Evolutionary conservation across 2,797 vertebrate genomes (phyloP).

Genomic region (Acanthornis magna): DNA sequence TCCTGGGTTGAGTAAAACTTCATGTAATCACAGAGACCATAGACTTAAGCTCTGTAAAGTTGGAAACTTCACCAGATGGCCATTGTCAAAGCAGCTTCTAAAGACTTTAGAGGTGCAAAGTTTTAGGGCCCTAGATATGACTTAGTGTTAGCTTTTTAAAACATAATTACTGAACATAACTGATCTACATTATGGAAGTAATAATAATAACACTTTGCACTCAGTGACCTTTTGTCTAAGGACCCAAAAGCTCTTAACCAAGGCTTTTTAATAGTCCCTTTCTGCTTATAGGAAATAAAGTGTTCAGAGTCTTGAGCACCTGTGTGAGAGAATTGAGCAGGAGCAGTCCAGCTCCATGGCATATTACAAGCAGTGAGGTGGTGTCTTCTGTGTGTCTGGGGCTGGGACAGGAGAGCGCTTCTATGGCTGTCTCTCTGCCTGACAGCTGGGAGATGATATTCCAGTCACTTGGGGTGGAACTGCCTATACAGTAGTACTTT

Average conservation of each 20-base stretch:
- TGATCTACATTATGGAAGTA: not conserved
- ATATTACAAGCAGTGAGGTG: not conserved
- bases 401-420: not conserved
- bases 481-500: not conserved
- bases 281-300: not conserved
- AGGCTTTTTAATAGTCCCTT: not conserved
- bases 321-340: not conserved
- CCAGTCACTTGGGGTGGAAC: accelerated
- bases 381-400: not conserved
- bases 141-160: slow-evolving; percentile 26
- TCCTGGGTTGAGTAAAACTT: slow-evolving; percentile 53
- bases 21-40: not conserved
- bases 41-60: not conserved
- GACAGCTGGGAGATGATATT: not conserved
- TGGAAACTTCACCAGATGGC: slow-evolving; percentile 12
- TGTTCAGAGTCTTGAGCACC: not conserved
- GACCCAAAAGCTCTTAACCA: not conserved
- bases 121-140: not conserved
- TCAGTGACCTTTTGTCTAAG: not conserved
- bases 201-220: slow-evolving; percentile 5
- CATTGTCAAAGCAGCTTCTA: not conserved
- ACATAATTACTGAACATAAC: not conserved
- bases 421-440: not conserved
- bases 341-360: not conserved
- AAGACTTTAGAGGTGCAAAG: not conserved